phyloP scores from a whole-genome alignment of 2,797 vertebrate species.

The Numenius phaeopus region DNA sequence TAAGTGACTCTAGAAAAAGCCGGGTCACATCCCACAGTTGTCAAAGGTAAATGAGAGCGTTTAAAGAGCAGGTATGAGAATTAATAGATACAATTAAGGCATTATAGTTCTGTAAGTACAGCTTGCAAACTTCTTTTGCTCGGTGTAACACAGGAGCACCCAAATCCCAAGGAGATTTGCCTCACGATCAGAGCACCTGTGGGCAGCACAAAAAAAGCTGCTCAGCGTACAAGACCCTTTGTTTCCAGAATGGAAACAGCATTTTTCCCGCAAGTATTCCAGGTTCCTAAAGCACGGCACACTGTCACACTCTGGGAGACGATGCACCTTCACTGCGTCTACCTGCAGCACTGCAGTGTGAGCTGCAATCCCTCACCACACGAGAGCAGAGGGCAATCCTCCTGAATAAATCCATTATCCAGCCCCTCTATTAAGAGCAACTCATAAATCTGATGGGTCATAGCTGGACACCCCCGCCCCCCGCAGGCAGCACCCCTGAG shows the following conservation, averaged over 20 bases:
- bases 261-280: neutral
- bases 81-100: neutral
- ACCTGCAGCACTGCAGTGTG: neutral
- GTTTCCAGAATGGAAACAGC: neutral
- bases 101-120: neutral
- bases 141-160: neutral
- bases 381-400: neutral
- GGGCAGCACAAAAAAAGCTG: neutral
- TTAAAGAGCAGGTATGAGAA: neutral
- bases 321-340: rapidly evolving
- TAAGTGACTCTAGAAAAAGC: neutral
- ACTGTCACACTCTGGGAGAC: neutral
- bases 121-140: neutral
- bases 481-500: neutral
- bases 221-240: neutral
- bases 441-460: neutral
- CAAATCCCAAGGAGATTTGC: neutral
- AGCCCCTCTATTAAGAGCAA: neutral
- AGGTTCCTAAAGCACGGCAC: neutral
- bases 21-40: too few relatives aligned
- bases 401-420: neutral
- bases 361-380: neutral
- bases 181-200: rapidly evolving
- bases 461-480: neutral
- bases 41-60: neutral